Conservation (phyloP, 2,797 vertebrate genomes). For the Hafferia zeledoni region DNA sequence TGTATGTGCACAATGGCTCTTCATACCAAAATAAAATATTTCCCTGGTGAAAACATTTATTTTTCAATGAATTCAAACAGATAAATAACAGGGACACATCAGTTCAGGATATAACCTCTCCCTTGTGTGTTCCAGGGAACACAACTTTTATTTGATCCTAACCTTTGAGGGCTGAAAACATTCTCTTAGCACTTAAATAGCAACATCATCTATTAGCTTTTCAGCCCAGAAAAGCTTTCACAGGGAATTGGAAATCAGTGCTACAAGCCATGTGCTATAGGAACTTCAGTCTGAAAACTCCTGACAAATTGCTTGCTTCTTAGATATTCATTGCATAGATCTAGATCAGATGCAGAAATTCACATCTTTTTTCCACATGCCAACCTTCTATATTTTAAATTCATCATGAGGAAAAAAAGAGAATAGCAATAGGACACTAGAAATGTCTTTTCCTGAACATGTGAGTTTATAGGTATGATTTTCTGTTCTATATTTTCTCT, state of each 20-base stretch:
- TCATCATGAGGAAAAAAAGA: not conserved
- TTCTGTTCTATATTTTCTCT: not conserved
- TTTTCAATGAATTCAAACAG: constrained; percentile 48
- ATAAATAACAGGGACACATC: constrained; percentile 41
- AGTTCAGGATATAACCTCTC: constrained; percentile 10
- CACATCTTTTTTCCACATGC: not conserved
- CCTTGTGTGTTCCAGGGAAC: not conserved
- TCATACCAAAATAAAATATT: constrained; percentile 33
- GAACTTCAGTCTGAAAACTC: constrained; percentile 32
- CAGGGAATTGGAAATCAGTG: constrained; percentile 56
- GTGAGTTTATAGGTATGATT: not conserved
- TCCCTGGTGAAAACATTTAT: constrained; percentile 26
- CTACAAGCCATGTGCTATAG: not conserved
- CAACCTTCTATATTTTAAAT: not conserved
- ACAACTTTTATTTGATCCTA: constrained; percentile 58
- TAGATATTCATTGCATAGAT: constrained; percentile 4
- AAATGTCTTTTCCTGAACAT: not conserved
- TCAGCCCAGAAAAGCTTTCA: constrained; percentile 53
- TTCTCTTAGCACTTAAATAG: constrained; percentile 57
- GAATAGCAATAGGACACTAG: not conserved
- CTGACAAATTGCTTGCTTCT: constrained; percentile 50
- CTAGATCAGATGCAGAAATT: constrained; percentile 31
- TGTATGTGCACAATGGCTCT: not conserved
- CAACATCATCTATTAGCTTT: constrained; percentile 64
- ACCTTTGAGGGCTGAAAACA: constrained; percentile 49